Evolutionary conservation across 2,113 vertebrate species (phyloP).

Genomic region (Anser brachyrhynchus): DNA sequence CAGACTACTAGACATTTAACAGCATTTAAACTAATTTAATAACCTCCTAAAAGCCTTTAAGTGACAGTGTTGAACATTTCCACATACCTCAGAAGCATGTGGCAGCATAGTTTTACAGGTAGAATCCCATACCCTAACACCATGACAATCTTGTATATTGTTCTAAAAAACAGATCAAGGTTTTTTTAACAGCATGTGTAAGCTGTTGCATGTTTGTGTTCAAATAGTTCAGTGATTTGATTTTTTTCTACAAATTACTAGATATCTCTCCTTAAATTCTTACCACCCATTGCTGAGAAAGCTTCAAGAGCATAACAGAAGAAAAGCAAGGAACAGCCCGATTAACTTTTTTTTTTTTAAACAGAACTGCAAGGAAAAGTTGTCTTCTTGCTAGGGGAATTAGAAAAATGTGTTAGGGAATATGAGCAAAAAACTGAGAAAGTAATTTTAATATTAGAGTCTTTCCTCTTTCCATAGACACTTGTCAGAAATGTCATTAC

Average conservation of each 20-base stretch:
- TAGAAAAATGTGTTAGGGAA: constrained; percentile 69
- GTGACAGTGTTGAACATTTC: not conserved
- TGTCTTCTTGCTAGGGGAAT: constrained; percentile 63
- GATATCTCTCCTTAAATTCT: not conserved
- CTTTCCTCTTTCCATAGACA: constrained; percentile 34
- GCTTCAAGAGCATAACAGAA: constrained; percentile 50
- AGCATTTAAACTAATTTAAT: not conserved
- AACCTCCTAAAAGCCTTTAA: not conserved
- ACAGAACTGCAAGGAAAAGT: constrained; percentile 8
- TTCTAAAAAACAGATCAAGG: not conserved
- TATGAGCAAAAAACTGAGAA: constrained; percentile 63
- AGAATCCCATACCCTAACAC: not conserved
- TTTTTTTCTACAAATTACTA: not conserved
- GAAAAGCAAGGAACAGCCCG: not conserved
- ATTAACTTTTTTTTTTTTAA: constrained; percentile 51
- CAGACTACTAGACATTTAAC: not conserved
- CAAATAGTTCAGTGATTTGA: not conserved
- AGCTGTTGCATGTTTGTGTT: not conserved
- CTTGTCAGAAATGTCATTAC: not conserved
- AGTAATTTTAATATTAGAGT: constrained; percentile 45
- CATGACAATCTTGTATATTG: fast-evolving
- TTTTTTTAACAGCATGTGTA: not conserved
- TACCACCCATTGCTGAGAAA: not conserved
- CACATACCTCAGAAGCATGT: not conserved
- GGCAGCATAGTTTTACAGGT: fast-evolving